Evolutionary conservation across 2,797 vertebrate genomes (phyloP), one percentile per base, ranked within the genome.

Genomic region (Myotis vivesi): DNA sequence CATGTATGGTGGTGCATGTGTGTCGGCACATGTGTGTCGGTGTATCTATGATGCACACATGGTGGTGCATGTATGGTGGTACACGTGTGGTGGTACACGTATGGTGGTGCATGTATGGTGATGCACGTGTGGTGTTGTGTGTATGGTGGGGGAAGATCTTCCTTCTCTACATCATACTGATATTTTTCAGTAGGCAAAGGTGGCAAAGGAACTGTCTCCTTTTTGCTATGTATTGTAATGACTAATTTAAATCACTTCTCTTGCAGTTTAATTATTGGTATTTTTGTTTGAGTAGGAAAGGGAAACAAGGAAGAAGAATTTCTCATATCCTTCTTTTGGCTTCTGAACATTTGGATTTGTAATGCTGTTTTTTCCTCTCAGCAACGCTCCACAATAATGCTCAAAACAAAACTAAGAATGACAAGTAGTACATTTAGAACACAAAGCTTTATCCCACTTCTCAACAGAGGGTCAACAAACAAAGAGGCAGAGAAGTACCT

Each of bases 241-340:
- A 62, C 77, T 16, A n/a, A 22, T 36, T 94, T 69, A 92, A 95
- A 85, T 92, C 23, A 59, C 6, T 89, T 88, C 64, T 66, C 91
- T 62, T 89, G 13, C 30, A 87, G 44, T 64, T 68, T 64, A 83
- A 88, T 88, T 76, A 38, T 33, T 87, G 41, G 12, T 69, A 79
- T 79, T 95, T 94, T 87, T 11, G 75, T 82, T 82, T 90, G 33
- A 80, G 36, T 44, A 76, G 73, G 73, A 87, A 90, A 41, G 30
- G 72, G 30, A 87, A 87, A 72, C 30, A 41, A 81, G 51, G 73
- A 57, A 82, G 44, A 88, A 57, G 33, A 87, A 81, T 62, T 69
- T 87, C 41, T 53, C 33, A 79, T 5, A 51, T n/a, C n/a, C 41
- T 72, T 86, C 23, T 59, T 76, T 33, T 36, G 17, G 30, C 25